Base-by-base conservation (phyloP, 2,888 invertebrate genomes). In the Luperina nickerlii region DNA sequence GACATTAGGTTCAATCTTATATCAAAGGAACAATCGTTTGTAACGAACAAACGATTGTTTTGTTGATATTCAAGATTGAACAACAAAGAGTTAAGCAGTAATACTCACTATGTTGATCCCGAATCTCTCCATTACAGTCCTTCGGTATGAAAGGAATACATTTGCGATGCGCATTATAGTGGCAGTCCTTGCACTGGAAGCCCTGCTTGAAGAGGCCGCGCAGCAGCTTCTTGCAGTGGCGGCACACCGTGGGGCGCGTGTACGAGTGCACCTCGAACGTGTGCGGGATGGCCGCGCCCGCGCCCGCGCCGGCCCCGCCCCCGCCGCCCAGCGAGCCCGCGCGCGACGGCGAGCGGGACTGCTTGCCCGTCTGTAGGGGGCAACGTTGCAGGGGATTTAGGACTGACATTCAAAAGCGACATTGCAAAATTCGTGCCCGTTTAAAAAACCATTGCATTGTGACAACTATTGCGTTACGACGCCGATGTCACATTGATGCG, bases 221-320 rank as follows among this genome's bases (percentile, higher is more conserved):
- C 86, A 99, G 97, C 90, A 99, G 97, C 96, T 99, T 99, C 96
- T 99, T 99, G 97, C 99, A 99, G 95, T 98, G 97, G 90, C 99
- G 98, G 94, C 99, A 99, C 38, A 99, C 98, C 0, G 99, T 99
- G 76, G 99, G 99, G 73, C 99, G 97, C 70, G 99, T 99, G 97
- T 99, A 99, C 76, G 99, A 98, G 97, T 99, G 99, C 86, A 99
- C 98, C 92, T 99, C 98, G 96, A 99, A 99, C 9, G 99, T 99
- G 96, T 99, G 99, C 60, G 99, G 99, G 92, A 96, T 96, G 91
- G 74, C 78, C 72, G 87, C 85, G 48, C 89, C 83, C 76, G 71
- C 80, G 15, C 54, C 76, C 71, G 42, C 80, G 60, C 62, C 48
- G 32, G 89, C 83, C 76, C 66, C 81, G 73, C 81, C 85, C 83